A percentile compares a stretch with the other conserved stretches of the same genome.
phyloP scores from a whole-genome alignment of 2,888 invertebrate genomes.

The Pachydiplax longipennis region DNA sequence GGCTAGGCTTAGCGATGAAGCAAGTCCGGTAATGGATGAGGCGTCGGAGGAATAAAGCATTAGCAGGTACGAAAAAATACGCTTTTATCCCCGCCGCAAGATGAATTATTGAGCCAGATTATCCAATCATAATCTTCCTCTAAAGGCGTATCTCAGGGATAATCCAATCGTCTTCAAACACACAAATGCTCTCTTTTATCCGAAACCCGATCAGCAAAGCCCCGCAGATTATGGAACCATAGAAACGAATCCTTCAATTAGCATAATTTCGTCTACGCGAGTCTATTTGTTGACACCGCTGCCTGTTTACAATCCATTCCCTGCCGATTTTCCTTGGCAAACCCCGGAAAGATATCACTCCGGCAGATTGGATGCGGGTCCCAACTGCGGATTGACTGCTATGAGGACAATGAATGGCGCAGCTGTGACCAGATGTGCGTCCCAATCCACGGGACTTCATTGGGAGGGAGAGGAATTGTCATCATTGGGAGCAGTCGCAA shows the following conservation, averaged over 20 bases:
- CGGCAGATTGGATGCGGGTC: constrained; percentile 37
- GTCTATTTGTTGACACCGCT: neutral
- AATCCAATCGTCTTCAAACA: neutral
- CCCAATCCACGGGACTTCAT: constrained; percentile 7
- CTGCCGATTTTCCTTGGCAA: neutral
- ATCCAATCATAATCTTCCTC: neutral
- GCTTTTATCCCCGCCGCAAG: neutral
- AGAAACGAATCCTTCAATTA: neutral
- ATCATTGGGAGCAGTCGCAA: constrained; percentile 39
- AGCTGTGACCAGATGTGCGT: constrained; percentile 41
- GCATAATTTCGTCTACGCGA: neutral
- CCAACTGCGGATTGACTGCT: constrained; percentile 36
- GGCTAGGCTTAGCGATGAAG: neutral
- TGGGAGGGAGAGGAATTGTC: neutral
- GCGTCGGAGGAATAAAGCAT: neutral
- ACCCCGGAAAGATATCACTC: constrained; percentile 36
- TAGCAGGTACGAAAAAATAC: neutral
- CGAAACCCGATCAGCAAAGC: neutral
- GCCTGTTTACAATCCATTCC: neutral
- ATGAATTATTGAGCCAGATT: neutral
- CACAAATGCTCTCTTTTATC: neutral
- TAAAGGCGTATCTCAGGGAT: neutral
- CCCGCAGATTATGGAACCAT: neutral
- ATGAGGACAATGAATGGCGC: constrained; percentile 32
- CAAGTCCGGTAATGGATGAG: neutral